phyloP scores from a whole-genome alignment of 2,888 invertebrate genomes.

The Arctia plantaginis region DNA sequence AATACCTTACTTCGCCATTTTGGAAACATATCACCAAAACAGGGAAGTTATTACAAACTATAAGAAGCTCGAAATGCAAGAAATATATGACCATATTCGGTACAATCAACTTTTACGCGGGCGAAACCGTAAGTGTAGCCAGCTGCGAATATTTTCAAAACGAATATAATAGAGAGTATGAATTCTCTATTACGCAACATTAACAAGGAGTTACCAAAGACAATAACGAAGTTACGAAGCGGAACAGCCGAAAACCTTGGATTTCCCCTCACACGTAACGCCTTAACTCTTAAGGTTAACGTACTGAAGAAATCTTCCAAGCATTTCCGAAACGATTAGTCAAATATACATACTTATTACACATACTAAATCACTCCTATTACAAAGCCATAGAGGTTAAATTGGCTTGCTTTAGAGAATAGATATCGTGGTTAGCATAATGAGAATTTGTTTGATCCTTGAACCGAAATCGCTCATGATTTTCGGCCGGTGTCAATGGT shows the following conservation, averaged over 20 bases:
- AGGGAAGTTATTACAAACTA: neutral
- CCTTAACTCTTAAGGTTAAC: conserved; percentile 52
- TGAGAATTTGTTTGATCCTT: conserved; percentile 52
- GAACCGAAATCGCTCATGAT: conserved; percentile 48
- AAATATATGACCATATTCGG: neutral
- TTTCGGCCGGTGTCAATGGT: conserved; percentile 62
- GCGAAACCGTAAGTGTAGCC: neutral
- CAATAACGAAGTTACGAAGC: conserved; percentile 42
- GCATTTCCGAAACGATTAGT: conserved; percentile 56
- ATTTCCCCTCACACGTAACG: conserved; percentile 49
- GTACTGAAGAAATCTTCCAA: conserved; percentile 56
- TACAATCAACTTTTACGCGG: neutral
- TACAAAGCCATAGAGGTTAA: conserved; percentile 23
- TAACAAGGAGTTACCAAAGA: conserved; percentile 40
- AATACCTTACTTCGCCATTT: neutral
- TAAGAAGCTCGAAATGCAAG: no score
- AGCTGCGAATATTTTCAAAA: neutral
- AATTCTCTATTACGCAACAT: conserved; percentile 26
- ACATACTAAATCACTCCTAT: conserved; percentile 18
- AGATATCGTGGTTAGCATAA: conserved; percentile 27
- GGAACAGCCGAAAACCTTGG: conserved; percentile 51
- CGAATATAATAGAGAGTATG: neutral
- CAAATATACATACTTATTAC: conserved; percentile 31
- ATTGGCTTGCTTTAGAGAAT: conserved; percentile 20
- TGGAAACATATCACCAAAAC: neutral